Evolutionary conservation across 2,797 vertebrate species (phyloP).

Genomic region (Chrosomus eos): DNA sequence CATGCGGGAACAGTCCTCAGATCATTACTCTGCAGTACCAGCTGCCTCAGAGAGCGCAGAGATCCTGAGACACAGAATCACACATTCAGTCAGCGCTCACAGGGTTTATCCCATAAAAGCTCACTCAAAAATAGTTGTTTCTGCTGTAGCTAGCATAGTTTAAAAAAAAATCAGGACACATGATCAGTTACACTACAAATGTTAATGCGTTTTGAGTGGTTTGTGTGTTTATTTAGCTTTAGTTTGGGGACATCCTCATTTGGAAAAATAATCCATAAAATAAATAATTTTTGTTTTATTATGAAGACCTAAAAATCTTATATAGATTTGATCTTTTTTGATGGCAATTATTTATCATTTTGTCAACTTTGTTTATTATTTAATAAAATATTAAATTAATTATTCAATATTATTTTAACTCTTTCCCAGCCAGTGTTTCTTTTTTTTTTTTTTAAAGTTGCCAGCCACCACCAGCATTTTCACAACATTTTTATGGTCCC

Average conservation of each 20-base stretch:
- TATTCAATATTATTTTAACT: background rate
- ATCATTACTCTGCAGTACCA: constrained; percentile 77
- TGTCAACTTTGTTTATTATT: background rate
- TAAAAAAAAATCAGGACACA: background rate
- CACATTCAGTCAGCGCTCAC: background rate
- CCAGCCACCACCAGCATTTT: no score
- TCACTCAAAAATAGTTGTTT: background rate
- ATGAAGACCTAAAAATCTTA: background rate
- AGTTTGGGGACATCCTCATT: no score
- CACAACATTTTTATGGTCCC: no score
- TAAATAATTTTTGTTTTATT: background rate
- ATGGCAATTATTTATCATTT: background rate
- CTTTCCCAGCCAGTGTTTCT: no score
- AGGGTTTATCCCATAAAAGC: background rate
- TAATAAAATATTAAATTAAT: background rate
- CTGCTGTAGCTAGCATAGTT: no score
- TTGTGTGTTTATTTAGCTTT: background rate
- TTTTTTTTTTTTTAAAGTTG: no score
- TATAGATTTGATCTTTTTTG: background rate
- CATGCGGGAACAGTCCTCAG: constrained; percentile 72
- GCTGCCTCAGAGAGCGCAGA: constrained; percentile 74
- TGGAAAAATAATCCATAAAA: no score
- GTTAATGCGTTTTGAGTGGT: background rate
- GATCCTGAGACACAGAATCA: constrained; percentile 66
- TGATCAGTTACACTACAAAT: background rate